phyloP scores from a whole-genome alignment of 2,113 vertebrate genomes.

The Vulpes lagopus region DNA sequence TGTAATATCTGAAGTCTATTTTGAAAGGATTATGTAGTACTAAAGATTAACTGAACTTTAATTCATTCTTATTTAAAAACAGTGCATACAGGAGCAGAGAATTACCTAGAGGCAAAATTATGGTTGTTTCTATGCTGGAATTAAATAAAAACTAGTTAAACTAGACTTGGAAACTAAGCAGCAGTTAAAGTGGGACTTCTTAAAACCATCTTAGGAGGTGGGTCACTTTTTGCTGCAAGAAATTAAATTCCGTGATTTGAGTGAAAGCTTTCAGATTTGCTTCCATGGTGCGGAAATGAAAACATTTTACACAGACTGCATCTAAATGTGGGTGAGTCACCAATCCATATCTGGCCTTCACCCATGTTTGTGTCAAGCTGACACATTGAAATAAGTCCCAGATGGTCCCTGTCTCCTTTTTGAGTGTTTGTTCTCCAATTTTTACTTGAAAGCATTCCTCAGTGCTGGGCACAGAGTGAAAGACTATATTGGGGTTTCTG shows the following conservation, averaged over 20 bases:
- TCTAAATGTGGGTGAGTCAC: constrained; percentile 79
- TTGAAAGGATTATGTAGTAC: constrained; percentile 64
- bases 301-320: constrained; percentile 80
- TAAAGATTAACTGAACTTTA: constrained; percentile 66
- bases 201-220: constrained; percentile 52
- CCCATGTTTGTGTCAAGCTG: constrained; percentile 79
- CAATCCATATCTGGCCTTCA: constrained; percentile 82
- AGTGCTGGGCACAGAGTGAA: background rate
- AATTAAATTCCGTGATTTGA: constrained; percentile 75
- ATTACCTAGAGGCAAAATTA: constrained; percentile 59
- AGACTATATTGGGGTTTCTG: background rate
- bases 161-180: constrained; percentile 43
- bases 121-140: constrained; percentile 15
- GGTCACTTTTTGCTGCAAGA: constrained; percentile 70
- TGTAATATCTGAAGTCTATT: constrained; percentile 44
- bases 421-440: constrained; percentile 57
- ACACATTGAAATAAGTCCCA: constrained; percentile 73
- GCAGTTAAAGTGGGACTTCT: constrained; percentile 50
- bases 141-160: constrained; percentile 54
- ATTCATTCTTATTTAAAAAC: constrained; percentile 72
- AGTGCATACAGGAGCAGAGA: constrained; percentile 32
- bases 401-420: constrained; percentile 56
- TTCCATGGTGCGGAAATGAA: constrained; percentile 81
- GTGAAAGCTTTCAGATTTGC: constrained; percentile 81
- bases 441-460: constrained; percentile 65